Conservation (phyloP, 2,113 vertebrate species). For the Hassar affinis region DNA sequence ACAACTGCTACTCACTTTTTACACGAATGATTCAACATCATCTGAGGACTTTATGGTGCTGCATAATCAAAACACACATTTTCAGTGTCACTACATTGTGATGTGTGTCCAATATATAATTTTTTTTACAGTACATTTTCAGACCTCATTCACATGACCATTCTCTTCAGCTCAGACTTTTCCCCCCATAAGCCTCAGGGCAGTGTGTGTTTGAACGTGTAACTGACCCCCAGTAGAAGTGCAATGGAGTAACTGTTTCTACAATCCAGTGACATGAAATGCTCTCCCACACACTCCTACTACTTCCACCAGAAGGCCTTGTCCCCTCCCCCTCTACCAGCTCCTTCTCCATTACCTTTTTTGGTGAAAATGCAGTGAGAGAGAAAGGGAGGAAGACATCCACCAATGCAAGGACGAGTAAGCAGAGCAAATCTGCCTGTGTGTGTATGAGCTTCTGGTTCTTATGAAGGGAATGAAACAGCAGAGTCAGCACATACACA, state of each 20-base stretch:
- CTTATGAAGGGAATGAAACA: constrained; percentile 64
- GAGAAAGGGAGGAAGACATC: constrained; percentile 69
- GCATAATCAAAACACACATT: neutral
- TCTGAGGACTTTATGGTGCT: neutral
- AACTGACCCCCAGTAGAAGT: constrained; percentile 80
- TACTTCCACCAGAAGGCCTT: constrained; percentile 60
- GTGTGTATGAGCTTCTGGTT: constrained; percentile 60
- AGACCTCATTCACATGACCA: constrained; percentile 25
- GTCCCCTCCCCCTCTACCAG: constrained; percentile 59
- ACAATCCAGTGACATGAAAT: constrained; percentile 56
- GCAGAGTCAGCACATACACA: constrained; percentile 62
- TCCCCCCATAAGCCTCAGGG: constrained; percentile 64
- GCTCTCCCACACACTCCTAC: constrained; percentile 63
- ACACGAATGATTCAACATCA: neutral
- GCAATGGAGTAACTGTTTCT: constrained; percentile 87
- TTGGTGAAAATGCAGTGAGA: constrained; percentile 90
- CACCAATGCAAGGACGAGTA: constrained; percentile 59
- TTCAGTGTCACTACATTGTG: neutral
- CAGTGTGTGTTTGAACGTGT: constrained; percentile 58
- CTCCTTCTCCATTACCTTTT: constrained; percentile 96
- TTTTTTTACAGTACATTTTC: constrained; percentile 15
- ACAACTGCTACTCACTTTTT: neutral
- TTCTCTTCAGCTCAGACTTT: constrained; percentile 34
- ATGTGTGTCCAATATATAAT: constrained; percentile 7
- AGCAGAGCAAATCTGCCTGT: constrained; percentile 61